Base-by-base conservation (phyloP, 2,888 invertebrate species). In the Drosophila acutilabella region DNA sequence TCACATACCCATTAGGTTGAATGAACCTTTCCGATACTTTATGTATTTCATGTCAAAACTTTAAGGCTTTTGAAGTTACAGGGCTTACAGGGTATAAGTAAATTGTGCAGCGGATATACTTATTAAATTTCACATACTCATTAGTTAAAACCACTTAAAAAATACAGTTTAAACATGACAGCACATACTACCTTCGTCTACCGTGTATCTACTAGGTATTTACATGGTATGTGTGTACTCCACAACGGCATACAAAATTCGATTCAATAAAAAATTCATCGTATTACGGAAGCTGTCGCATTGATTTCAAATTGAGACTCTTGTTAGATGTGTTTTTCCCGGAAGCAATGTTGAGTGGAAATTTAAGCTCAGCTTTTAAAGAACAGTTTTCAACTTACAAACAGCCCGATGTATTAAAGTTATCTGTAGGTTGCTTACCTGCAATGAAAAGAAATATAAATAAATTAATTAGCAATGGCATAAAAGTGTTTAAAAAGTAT, bases 251-350 rank as follows among this genome's bases (percentile, higher is more conserved):
- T 38, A 47, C 11, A 36, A 36, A n/a, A 38, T 44, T 69, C 67
- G 60, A 76, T 66, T 70, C 68, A 74, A 80, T 77, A 64, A 66
- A 82, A 72, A 48, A 70, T 73, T 82, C 80, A 85, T 85, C 86
- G 81, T 68, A 88, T 85, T 80, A 86, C 85, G 86, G 86, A 88
- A 85, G 59, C 77, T 78, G 68, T 64, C 57, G 69, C 48, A 30
- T 51, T 75, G 81, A 78, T 87, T 86, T 77, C 71, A 74, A 68
- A 88, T 74, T 68, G 78, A 71, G 72, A 60, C 53, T 16, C 58
- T 64, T 59, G 42, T 41, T 60, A n/a, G 30, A 14, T 51, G 18
- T 51, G 18, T 44, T 51, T 44, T 51, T 52, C 42, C 67, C 52
- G 61, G 56, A 58, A 75, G 38, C 48, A 47, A 45, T 42, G 57